These are phyloP conservation scores for Portevinia maculata DNA, from an alignment of 2,888 invertebrate species.

Conservation along the genomic window DNA sequence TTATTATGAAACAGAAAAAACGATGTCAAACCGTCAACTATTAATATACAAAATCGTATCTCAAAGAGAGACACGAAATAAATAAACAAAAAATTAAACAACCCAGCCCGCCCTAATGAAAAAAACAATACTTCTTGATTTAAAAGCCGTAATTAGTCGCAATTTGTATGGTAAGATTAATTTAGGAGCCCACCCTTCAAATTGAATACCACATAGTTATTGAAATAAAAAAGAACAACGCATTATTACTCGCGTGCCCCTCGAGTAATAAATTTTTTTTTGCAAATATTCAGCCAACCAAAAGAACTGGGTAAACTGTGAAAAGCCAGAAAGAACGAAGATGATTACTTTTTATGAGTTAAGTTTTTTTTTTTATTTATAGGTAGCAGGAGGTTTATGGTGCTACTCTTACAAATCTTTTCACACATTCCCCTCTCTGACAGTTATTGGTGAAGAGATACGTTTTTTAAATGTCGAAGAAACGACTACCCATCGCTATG, in stretches of 20 bases:
- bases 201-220: slow-evolving; percentile 1
- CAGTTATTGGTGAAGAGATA: not conserved
- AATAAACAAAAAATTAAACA: not conserved
- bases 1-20: slow-evolving; percentile 30
- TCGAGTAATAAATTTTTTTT: not conserved
- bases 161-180: slow-evolving; percentile 7
- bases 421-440: slow-evolving; percentile 8
- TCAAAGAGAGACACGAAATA: not conserved
- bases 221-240: not conserved
- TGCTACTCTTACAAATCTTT: slow-evolving; percentile 28
- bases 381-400: slow-evolving; percentile 21
- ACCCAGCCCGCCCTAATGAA: not conserved
- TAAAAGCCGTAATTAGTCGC: not conserved
- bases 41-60: slow-evolving; percentile 10
- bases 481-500: slow-evolving; percentile 4
- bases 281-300: not conserved
- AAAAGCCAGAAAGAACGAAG: not conserved
- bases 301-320: slow-evolving; percentile 1
- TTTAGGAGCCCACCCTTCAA: slow-evolving; percentile 1
- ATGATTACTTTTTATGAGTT: slow-evolving; percentile 32
- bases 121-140: slow-evolving; percentile 5
- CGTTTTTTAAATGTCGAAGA: not conserved
- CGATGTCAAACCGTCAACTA: slow-evolving; percentile 25
- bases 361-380: slow-evolving; percentile 24
- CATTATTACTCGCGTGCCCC: slow-evolving; percentile 15